phyloP scores from a whole-genome alignment of 2,113 vertebrate species.

The Thinocorus orbignyianus region DNA sequence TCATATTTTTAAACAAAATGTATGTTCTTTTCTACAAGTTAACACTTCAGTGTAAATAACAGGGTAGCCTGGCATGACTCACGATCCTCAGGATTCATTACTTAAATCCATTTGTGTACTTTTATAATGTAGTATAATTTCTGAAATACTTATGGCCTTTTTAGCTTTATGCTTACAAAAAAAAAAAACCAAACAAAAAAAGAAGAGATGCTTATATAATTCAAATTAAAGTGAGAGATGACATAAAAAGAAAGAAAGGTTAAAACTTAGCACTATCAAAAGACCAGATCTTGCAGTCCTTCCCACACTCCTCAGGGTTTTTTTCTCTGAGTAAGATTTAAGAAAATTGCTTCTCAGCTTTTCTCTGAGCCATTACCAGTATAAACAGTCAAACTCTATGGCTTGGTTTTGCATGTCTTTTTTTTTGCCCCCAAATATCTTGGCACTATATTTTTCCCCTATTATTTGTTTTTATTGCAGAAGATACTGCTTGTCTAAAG shows the following conservation, averaged over 20 bases:
- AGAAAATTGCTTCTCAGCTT: not conserved
- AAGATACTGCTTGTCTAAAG: not conserved
- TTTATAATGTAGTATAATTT: not conserved
- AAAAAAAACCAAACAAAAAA: not conserved
- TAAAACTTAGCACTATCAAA: not conserved
- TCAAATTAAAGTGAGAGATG: not conserved
- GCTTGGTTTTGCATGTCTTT: not conserved
- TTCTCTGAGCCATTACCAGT: not conserved
- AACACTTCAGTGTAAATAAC: conserved; percentile 8
- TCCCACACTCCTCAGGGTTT: not conserved
- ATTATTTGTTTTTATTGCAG: not conserved
- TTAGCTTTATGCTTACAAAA: not conserved
- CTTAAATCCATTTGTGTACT: not conserved
- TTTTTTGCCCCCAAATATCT: not conserved
- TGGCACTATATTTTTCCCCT: not conserved
- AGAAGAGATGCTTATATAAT: not conserved
- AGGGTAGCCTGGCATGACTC: conserved; percentile 15
- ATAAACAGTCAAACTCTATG: not conserved
- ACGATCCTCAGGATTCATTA: not conserved
- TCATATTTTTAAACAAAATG: conserved; percentile 18
- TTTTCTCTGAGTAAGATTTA: not conserved
- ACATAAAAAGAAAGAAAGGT: not conserved
- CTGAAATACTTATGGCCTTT: not conserved
- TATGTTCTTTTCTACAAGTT: not conserved
- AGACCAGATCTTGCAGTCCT: not conserved